Conservation (phyloP, 2,888 invertebrate genomes). For the Campopleginae sp. region DNA sequence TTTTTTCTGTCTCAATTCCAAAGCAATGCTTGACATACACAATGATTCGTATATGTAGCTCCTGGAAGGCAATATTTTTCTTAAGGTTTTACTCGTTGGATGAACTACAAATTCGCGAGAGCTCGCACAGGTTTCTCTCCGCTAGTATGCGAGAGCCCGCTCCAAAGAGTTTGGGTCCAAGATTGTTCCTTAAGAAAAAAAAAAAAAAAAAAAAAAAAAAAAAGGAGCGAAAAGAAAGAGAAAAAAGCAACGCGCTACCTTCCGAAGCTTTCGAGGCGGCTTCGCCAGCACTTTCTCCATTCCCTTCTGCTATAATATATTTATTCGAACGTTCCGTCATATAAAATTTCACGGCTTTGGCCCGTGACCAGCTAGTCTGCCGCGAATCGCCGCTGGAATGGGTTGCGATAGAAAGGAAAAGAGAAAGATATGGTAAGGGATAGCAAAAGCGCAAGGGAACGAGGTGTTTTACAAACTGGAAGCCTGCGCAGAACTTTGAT, state of each 20-base stretch:
- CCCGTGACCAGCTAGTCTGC: constrained; percentile 58
- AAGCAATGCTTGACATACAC: constrained; percentile 10
- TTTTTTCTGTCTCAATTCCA: constrained; percentile 6
- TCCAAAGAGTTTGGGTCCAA: constrained; percentile 14
- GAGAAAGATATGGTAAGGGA: neutral
- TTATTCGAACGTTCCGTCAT: constrained; percentile 63
- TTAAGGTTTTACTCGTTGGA: constrained; percentile 32
- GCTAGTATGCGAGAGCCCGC: constrained; percentile 10
- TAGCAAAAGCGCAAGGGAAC: neutral
- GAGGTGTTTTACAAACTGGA: constrained; percentile 8
- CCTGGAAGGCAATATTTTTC: constrained; percentile 43
- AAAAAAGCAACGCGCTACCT: constrained; percentile 38
- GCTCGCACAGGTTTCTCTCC: constrained; percentile 1
- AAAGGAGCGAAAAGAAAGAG: neutral
- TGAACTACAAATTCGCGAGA: constrained; percentile 36
- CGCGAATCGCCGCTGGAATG: constrained; percentile 43
- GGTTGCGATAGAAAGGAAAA: constrained; percentile 42
- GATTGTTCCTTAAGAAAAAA: constrained; percentile 2
- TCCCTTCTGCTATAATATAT: constrained; percentile 60
- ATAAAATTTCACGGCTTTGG: constrained; percentile 68
- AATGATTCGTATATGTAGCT: neutral
- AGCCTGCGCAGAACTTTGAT: constrained; percentile 29
- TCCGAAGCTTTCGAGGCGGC: constrained; percentile 49
- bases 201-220: neutral
- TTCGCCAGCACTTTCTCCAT: constrained; percentile 63